Evolutionary conservation across 1,140 invertebrate genomes (phyloP), one percentile per base, ranked within the genome.

Genomic region (Sweltsa coloradensis): DNA sequence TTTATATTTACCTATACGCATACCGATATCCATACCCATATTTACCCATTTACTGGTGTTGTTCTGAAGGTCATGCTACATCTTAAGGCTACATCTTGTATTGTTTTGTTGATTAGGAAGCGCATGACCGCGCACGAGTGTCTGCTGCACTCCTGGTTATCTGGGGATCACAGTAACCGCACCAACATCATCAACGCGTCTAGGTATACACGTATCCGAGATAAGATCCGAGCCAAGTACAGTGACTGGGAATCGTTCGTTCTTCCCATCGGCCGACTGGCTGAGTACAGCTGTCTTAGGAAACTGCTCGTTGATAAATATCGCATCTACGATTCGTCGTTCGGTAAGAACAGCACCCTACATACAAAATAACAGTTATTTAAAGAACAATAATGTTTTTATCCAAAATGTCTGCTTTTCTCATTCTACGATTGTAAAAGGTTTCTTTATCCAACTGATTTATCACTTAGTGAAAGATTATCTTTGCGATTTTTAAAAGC

Each of bases 71-170:
- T n/a, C n/a, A n/a, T n/a, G n/a, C n/a, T n/a, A n/a, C n/a, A n/a
- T n/a, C n/a, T n/a, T n/a, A n/a, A n/a, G n/a, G n/a, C n/a, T n/a
- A n/a, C n/a, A n/a, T n/a, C 5, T 5, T 37, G 11, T 37, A 19
- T 37, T 53, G 14, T 53, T 34, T 51, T 42, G 51, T 36, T 42
- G 69, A 70, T 13, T 57, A 91, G 88, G 60, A 95, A 95, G 64
- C 83, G 97, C 61, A 85, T 99, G 87, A 98, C 91, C 16, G 91
- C 96, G 0, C 93, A 98, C 67, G 94, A 99, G 65, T 95, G 93
- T 60, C 67, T 99, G 1, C 69, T 92, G 46, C 97, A 99, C 73
- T 67, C 89, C 22, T 99, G 97, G 96, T 65, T 99, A 49, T 81
- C 78, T 21, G 89, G 89, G 36, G 87, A 90, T 60, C 74, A 85